Percentiles rank a stretch among this genome's conserved stretches.
These are phyloP conservation scores for Melipona beecheii DNA, from an alignment of 2,888 invertebrate genomes.

Conservation along the genomic window DNA sequence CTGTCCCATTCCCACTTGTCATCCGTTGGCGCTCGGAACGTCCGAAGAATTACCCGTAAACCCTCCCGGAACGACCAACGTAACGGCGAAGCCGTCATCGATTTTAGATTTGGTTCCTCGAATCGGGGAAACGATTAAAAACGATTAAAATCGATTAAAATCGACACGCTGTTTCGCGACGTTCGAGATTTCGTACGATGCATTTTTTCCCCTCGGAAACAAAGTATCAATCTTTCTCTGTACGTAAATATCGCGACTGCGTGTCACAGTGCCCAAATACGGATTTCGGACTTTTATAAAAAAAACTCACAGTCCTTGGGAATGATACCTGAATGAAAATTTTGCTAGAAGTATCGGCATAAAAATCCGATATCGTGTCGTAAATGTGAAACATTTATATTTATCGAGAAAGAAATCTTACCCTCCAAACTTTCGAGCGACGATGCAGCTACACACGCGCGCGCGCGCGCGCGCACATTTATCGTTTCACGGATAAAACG, in stretches of 20 bases:
- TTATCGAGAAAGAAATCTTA: too few species aligned
- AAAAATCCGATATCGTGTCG: too few species aligned
- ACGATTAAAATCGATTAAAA: too few species aligned
- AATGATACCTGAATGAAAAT: too few species aligned
- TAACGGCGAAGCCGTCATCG: neutral
- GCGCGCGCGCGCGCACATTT: neutral
- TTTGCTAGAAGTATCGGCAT: too few species aligned
- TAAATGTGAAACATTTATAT: too few species aligned
- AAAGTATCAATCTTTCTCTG: too few species aligned
- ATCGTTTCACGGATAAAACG: neutral
- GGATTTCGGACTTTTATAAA: too few species aligned
- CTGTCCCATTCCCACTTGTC: neutral
- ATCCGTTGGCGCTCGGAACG: neutral
- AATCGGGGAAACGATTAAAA: conserved; percentile 5
- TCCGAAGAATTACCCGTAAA: neutral
- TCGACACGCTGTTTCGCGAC: neutral
- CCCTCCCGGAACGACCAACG: neutral
- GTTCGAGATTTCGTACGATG: neutral
- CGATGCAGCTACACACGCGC: too few species aligned
- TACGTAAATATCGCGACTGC: neutral
- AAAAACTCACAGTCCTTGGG: too few species aligned
- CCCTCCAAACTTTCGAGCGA: too few species aligned
- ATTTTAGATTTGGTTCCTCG: conserved; percentile 1
- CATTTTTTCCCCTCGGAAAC: too few species aligned
- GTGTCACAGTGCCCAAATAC: neutral